Conservation (phyloP, 2,113 vertebrate species). For the Eudyptes chrysolophus region DNA sequence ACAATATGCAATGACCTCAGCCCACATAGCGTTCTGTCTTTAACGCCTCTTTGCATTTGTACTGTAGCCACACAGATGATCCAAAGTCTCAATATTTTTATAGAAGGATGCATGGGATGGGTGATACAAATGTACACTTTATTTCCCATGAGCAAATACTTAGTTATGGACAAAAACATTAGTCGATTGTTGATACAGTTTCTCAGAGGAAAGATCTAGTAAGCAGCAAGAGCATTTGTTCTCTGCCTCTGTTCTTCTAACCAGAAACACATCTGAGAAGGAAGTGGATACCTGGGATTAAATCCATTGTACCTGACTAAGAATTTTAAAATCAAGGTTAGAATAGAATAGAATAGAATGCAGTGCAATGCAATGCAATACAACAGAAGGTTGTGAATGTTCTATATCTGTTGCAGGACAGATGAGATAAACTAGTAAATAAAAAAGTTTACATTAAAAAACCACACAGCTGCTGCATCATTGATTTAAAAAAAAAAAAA, state of each 20-base stretch:
- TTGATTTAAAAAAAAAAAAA: not conserved
- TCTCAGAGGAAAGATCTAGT: not conserved
- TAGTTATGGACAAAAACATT: not conserved
- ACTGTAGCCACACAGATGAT: not conserved
- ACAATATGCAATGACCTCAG: fast-evolving
- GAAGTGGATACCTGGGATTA: not conserved
- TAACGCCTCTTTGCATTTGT: not conserved
- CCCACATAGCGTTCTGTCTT: not conserved
- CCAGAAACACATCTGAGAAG: not conserved
- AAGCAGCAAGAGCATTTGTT: not conserved
- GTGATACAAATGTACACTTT: not conserved
- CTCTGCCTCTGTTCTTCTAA: not conserved
- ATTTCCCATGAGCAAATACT: not conserved
- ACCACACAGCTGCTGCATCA: not conserved
- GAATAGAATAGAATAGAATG: not conserved
- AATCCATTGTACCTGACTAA: not conserved
- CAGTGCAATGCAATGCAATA: no score
- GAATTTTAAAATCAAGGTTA: not conserved
- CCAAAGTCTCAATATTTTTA: not conserved
- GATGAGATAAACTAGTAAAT: not conserved
- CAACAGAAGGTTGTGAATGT: not conserved
- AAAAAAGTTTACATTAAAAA: not conserved
- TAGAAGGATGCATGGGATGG: not conserved
- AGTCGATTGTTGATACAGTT: not conserved
- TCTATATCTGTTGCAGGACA: not conserved